Evolutionary conservation across 2,888 invertebrate species (phyloP), one percentile per base, ranked within the genome.

Genomic region (Hermaeophaga mercurialis): DNA sequence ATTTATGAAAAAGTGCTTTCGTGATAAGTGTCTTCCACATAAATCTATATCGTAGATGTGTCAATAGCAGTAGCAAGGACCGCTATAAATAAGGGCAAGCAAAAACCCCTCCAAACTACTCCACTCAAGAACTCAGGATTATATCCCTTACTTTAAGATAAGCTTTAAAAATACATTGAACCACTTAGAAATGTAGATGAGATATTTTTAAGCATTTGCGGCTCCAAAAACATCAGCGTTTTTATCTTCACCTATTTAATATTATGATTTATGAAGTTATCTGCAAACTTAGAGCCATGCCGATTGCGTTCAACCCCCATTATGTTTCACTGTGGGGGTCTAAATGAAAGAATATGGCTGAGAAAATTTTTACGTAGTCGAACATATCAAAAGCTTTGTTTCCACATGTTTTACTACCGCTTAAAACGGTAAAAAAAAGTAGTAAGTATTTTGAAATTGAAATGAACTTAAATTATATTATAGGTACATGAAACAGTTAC

Each of bases 31-130:
- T 63, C 61, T 58, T 53, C 53, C 44, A 53, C 62, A 70, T 70
- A 70, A 70, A 71, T 71, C 67, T 61, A 58, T 64, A 66, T 65
- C 66, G 67, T 63, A 64, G 65, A 70, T 66, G 70, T 74, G 76
- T 75, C 76, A 75, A 75, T 75, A 73, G 70, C 76, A 76, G 71
- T 71, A 70, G 66, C 65, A 69, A 68, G 64, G 64, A 66, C 69
- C 59, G 69, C 70, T 61, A 74, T 76, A 76, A 76, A 76, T 75
- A 72, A 72, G 71, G 70, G 72, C 54, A 61, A 56, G 58, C 64
- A 64, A 66, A 66, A 66, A 59, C 62, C 61, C 59, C 52, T 38
- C 39, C 50, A 52, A 17, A 24, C 52, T 52, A 34, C 52, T 43
- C 56, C 58, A 61, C 61, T 60, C 56, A 54, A 48, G 58, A 59